These are phyloP conservation scores for Stenoptilia bipunctidactyla DNA, from an alignment of 2,888 invertebrate genomes.

Conservation along the genomic window DNA sequence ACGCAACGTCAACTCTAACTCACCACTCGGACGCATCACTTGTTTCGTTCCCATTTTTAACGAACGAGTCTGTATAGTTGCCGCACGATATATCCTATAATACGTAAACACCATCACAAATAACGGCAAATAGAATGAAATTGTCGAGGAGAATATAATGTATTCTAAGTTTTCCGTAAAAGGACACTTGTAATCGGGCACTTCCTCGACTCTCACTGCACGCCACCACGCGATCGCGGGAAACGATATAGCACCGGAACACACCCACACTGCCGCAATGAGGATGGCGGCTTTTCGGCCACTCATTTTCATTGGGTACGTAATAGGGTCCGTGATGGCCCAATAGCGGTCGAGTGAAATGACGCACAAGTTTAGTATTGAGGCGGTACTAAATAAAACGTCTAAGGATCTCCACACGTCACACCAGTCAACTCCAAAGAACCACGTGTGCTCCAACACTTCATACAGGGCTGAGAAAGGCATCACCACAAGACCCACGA, in stretches of 20 bases:
- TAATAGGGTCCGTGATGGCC: conserved; percentile 99
- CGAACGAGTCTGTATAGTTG: conserved; percentile 91
- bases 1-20: conserved; percentile 88
- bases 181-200: conserved; percentile 88
- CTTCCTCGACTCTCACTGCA: conserved; percentile 84
- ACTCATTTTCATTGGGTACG: conserved; percentile 96
- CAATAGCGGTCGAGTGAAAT: conserved; percentile 97
- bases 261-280: conserved; percentile 96
- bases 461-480: conserved; percentile 95
- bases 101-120: conserved; percentile 99
- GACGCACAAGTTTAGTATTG: conserved; percentile 96
- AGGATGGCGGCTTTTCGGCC: conserved; percentile 86
- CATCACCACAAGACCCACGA: conserved; percentile 98
- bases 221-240: conserved; percentile 98
- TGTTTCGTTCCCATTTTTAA: conserved; percentile 93
- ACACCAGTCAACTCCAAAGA: conserved; percentile 96
- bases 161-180: conserved; percentile 98
- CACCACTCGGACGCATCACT: conserved; percentile 87
- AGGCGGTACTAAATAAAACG: conserved; percentile 96
- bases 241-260: conserved; percentile 96
- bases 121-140: conserved; percentile 97
- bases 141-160: conserved; percentile 95
- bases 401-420: conserved; percentile 98
- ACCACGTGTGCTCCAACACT: conserved; percentile 91
- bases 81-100: conserved; percentile 94